Conservation (phyloP, 1,140 invertebrate genomes). For the Plectrocnemia conspersa region DNA sequence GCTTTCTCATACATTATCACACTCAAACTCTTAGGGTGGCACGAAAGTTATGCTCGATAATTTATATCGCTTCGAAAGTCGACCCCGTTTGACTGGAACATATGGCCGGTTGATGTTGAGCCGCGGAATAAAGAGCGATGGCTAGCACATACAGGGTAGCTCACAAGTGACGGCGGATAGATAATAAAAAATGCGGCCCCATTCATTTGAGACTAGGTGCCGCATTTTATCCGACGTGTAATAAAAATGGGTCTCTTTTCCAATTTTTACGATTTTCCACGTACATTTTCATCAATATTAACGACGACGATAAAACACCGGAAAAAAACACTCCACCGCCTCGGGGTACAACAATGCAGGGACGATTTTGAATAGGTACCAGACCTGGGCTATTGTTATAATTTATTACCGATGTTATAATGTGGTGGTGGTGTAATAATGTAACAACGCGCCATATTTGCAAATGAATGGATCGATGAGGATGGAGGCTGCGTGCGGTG, state of each 20-base stretch:
- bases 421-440: too few species aligned
- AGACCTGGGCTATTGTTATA: too few species aligned
- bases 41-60: not conserved
- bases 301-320: conserved; percentile 2
- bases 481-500: too few species aligned
- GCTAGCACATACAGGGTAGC: conserved; percentile 1
- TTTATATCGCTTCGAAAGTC: not conserved
- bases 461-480: too few species aligned
- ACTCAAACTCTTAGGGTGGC: too few species aligned
- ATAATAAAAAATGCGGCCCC: conserved; percentile 8
- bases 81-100: too few species aligned
- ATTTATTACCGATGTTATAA: too few species aligned
- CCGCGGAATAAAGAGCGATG: not conserved
- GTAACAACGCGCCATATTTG: too few species aligned
- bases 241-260: conserved; percentile 3
- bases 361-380: too few species aligned
- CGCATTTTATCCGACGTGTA: not conserved
- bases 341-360: conserved; percentile 3
- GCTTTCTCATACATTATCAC: too few species aligned
- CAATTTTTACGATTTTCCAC: conserved; percentile 11
- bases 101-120: not conserved
- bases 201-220: not conserved
- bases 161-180: conserved; percentile 1
- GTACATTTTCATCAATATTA: conserved; percentile 12
- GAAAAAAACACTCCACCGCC: not conserved